phyloP scores from a whole-genome alignment of 2,113 vertebrate species.

The Brachyhypopomus gauderio region DNA sequence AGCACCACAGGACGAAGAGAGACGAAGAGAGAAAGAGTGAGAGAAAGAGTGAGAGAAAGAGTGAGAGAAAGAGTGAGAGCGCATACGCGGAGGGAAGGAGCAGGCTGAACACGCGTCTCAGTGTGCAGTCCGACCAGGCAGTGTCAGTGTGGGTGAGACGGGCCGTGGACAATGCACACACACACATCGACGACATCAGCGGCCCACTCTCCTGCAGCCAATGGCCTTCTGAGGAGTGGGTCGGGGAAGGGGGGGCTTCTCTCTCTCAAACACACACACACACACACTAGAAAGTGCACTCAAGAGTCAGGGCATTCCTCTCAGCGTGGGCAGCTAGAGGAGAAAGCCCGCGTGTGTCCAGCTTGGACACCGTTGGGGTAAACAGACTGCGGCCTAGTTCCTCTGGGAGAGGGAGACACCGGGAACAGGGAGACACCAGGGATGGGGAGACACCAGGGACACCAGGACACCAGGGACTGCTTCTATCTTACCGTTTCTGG shows the following conservation, averaged over 20 bases:
- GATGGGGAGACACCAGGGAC: no score
- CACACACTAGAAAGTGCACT: conserved; percentile 20
- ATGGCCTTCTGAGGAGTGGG: conserved; percentile 36
- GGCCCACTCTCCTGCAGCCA: conserved; percentile 51
- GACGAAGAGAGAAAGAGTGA: background rate
- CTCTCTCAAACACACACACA: background rate
- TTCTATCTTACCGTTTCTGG: conserved; percentile 87
- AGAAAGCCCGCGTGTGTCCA: conserved; percentile 29
- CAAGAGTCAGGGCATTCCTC: conserved; percentile 55
- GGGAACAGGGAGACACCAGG: no score
- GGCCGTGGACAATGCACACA: conserved; percentile 57
- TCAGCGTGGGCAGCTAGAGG: conserved; percentile 41
- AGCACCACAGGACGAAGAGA: no score
- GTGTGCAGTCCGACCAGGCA: conserved; percentile 60
- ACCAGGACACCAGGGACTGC: no score
- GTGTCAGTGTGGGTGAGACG: conserved; percentile 51
- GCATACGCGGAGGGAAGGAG: background rate
- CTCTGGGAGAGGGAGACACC: no score
- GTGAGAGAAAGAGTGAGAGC: background rate
- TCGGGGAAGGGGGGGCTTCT: background rate
- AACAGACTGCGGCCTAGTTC: conserved; percentile 17
- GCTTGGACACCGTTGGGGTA: background rate
- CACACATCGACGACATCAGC: conserved; percentile 50
- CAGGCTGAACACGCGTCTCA: conserved; percentile 58
- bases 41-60: conserved; percentile 15